Base-by-base conservation (phyloP, 2,888 invertebrate species). In the Aleiodes leptofemur region DNA sequence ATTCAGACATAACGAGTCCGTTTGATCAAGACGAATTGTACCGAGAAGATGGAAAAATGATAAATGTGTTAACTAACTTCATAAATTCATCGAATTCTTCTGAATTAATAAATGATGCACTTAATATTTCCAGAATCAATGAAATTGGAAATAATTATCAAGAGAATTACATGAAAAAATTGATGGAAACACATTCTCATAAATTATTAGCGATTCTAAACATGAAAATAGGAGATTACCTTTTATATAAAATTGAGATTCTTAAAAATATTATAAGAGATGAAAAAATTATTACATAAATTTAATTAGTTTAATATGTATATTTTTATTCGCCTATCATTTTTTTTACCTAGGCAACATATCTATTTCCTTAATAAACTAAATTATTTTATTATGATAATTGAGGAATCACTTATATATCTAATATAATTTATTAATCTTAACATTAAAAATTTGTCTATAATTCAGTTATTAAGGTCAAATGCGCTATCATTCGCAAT, bases 11-110 rank as follows among this genome's bases (percentile, higher is more conserved):
- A 23, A 81, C 90, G 74, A 92, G 91, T 84, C 92, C 92, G 3
- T 92, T 92, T 83, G 88, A 90, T 72, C 91, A 91, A 85, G 90
- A 91, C 74, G 89, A 90, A 8, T 90, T 91, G 78, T 91, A 91
- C 81, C 85, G 90, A 73, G 92, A 92, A 88, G 86, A 87, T 56
- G 85, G 90, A 72, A 86, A 85, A 70, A 79, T 87, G 8, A 55
- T 83, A 11, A 81, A 83, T 78, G 78, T 81, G 16, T 69, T 81
- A 11, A 43, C 6, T 48, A 3, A 64, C n/a, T 59, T 34, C 16
- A 48, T 14, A 8, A 16, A 48, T n/a, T 16, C 14, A 55, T 9
- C 3, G 14, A 55, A 13, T 48, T 79, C 78, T 76, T 76, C 74
- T 73, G 77, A 13, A n/a, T 23, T n/a, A 4, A 14, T 7, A 14